phyloP scores from a whole-genome alignment of 2,888 invertebrate species.

The Polyommatus iphigenia region DNA sequence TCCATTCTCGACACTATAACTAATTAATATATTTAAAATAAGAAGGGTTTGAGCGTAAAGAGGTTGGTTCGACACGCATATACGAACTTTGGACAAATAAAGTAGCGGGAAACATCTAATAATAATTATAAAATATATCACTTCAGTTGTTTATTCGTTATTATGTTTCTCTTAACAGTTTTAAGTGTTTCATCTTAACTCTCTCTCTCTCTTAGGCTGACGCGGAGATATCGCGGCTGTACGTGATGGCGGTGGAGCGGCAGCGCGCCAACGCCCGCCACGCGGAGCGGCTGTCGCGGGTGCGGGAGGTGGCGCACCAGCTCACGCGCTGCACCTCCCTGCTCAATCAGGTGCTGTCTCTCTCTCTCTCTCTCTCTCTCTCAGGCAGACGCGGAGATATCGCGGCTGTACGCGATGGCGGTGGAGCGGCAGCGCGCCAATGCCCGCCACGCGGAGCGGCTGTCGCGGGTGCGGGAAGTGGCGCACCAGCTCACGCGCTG shows the following conservation, averaged over 20 bases:
- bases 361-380: no score
- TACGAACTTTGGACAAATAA: no score
- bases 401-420: constrained; percentile 83
- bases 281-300: constrained; percentile 91
- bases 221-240: constrained; percentile 84
- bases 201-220: constrained; percentile 81
- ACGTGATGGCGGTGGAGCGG: constrained; percentile 86
- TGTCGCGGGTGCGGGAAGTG: constrained; percentile 90
- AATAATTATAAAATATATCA: no score
- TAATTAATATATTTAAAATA: no score
- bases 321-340: constrained; percentile 89
- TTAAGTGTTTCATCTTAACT: no score
- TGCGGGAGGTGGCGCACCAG: constrained; percentile 90
- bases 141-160: no score
- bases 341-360: constrained; percentile 68
- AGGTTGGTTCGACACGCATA: no score
- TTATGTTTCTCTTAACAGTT: no score
- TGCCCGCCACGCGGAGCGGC: constrained; percentile 91
- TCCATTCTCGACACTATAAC: no score
- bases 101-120: no score
- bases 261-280: constrained; percentile 92
- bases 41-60: no score
- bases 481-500: constrained; percentile 91
- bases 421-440: constrained; percentile 91
- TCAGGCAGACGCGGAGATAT: constrained; percentile 87